Conservation (phyloP, 2,797 vertebrate species). For the Tokudaia muenninki region DNA sequence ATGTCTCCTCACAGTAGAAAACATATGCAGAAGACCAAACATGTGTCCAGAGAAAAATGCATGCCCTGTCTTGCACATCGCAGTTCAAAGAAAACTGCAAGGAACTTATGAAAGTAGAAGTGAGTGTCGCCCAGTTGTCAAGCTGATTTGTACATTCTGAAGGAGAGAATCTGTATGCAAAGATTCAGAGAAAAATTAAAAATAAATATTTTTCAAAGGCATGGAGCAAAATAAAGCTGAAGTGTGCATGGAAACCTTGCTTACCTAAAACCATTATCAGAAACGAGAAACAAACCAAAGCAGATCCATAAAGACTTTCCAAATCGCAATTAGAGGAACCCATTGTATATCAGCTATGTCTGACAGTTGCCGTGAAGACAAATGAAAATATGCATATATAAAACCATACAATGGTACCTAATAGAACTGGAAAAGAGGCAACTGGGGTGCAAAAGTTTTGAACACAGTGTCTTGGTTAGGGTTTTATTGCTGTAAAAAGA, state of each 20-base stretch:
- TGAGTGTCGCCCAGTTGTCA: neutral
- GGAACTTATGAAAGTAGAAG: neutral
- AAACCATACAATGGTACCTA: neutral
- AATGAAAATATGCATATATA: neutral
- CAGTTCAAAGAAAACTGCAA: neutral
- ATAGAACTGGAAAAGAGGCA: neutral
- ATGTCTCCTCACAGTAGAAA: neutral
- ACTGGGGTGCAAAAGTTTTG: neutral
- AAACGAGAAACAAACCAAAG: neutral
- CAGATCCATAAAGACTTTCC: neutral
- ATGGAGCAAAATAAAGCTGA: neutral
- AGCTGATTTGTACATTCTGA: neutral
- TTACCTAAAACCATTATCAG: neutral
- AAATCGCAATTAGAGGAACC: neutral
- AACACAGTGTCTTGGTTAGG: neutral
- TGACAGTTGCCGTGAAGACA: neutral
- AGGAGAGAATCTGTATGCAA: neutral
- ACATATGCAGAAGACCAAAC: neutral
- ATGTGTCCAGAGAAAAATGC: neutral
- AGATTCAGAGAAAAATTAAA: neutral
- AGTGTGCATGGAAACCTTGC: neutral
- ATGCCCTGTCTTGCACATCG: neutral
- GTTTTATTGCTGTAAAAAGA: neutral
- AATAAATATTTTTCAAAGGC: slow-evolving; percentile 30
- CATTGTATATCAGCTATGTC: neutral